These are phyloP conservation scores for Amorpha juglandis DNA, from an alignment of 2,888 invertebrate species.

Conservation along the genomic window DNA sequence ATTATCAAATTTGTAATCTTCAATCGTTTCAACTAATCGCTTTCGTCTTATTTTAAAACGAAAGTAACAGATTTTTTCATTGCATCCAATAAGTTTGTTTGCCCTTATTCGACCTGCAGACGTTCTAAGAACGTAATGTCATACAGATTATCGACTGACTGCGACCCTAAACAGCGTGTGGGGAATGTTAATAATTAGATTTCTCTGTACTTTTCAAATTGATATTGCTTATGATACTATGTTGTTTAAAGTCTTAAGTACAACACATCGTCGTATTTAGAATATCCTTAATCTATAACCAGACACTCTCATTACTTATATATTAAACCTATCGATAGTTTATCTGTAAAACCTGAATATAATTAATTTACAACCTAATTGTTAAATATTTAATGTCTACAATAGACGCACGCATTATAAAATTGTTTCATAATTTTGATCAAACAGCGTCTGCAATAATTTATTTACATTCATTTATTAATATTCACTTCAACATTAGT, in stretches of 20 bases:
- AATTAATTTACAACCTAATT: too few species aligned
- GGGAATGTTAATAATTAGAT: slow-evolving; percentile 54
- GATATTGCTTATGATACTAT: not conserved
- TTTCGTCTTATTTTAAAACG: slow-evolving; percentile 50
- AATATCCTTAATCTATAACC: too few species aligned
- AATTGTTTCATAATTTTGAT: too few species aligned
- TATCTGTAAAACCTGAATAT: too few species aligned
- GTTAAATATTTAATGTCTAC: too few species aligned
- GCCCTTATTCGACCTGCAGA: slow-evolving; percentile 69
- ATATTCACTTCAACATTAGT: too few species aligned
- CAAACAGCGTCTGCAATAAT: too few species aligned
- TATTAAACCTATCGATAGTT: too few species aligned
- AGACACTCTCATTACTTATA: too few species aligned
- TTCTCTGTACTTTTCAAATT: slow-evolving; percentile 36
- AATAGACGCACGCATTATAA: too few species aligned
- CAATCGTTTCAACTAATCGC: slow-evolving; percentile 47
- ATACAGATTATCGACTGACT: slow-evolving; percentile 65
- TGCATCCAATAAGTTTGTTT: slow-evolving; percentile 54
- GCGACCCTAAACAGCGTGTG: slow-evolving; percentile 55
- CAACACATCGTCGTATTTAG: too few species aligned
- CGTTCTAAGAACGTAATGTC: slow-evolving; percentile 66
- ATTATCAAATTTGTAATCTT: slow-evolving; percentile 38
- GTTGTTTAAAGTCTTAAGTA: not conserved
- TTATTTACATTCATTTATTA: too few species aligned
- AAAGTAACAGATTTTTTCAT: slow-evolving; percentile 52